A percentile compares a stretch with the other conserved stretches of the same genome.
phyloP scores from a whole-genome alignment of 2,797 vertebrate genomes.

The Triplophysa bombifrons region DNA sequence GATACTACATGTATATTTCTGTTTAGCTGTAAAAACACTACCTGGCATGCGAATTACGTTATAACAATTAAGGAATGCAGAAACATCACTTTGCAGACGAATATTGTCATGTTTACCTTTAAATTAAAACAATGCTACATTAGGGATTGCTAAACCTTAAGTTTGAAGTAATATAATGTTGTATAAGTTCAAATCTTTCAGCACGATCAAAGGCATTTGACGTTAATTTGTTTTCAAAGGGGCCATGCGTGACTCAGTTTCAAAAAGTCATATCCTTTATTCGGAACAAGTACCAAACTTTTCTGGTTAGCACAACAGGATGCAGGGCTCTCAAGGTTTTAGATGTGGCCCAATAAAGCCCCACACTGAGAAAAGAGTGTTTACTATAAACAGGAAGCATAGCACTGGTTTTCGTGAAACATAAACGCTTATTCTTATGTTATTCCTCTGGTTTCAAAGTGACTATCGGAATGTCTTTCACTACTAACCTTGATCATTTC shows the following conservation, averaged over 20 bases:
- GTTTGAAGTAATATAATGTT: neutral
- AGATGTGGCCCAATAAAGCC: slow-evolving; percentile 25
- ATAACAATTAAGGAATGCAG: neutral
- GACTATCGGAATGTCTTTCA: neutral
- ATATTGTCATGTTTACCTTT: neutral
- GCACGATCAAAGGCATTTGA: neutral
- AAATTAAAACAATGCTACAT: neutral
- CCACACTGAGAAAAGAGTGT: slow-evolving; percentile 12
- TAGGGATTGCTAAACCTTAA: neutral
- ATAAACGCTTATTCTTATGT: neutral
- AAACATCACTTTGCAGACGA: neutral
- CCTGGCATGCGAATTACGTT: neutral
- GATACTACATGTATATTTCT: neutral
- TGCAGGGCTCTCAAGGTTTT: slow-evolving; percentile 15
- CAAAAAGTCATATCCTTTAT: slow-evolving; percentile 15
- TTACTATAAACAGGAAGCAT: slow-evolving; percentile 13
- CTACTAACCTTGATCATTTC: neutral
- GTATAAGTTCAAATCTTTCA: slow-evolving; percentile 5
- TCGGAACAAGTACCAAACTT: neutral
- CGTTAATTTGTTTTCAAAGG: neutral
- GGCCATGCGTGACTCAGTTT: slow-evolving; percentile 12
- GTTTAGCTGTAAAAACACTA: neutral
- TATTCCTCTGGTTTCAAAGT: slow-evolving; percentile 5
- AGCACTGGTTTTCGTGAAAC: slow-evolving; percentile 17
- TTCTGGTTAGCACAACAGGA: slow-evolving; percentile 34